Evolutionary conservation across 1,140 invertebrate species (phyloP), one percentile per base, ranked within the genome.

Genomic region (Apis dorsata): DNA sequence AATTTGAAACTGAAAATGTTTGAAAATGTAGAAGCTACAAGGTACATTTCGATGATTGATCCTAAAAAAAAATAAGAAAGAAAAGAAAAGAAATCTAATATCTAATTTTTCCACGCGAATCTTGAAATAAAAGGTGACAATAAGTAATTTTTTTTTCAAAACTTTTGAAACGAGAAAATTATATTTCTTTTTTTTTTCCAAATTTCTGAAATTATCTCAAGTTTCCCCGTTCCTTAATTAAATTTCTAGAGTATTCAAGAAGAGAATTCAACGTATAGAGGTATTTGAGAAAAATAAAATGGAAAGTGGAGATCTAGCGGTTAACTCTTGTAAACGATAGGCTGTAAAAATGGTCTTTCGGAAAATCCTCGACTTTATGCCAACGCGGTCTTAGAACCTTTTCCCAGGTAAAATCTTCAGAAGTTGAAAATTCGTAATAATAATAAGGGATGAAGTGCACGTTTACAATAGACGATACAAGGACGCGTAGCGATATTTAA

Each of bases 391-490:
- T 5, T 44, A 7, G 34, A 60, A 49, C 63, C 49, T 49, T 60
- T 17, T 9, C 17, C 24, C 80, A 66, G 80, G 69, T 86, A 84
- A 78, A 85, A 81, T 74, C 60, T 55, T 8, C 59, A 17, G n/a
- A 2, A 13, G 13, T 28, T 9, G n/a, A 84, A 80, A 84, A 77
- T 86, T 80, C 63, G 71, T 44, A 57, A 0, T 34, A 34, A 34
- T 55, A 70, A 63, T 21, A 75, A 74, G 44, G 73, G 28, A 57
- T 72, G 72, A 86, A 86, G 83, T 86, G 76, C 84, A 59, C 83
- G 63, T 77, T 84, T 86, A 86, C 81, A 73, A 83, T 76, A 53
- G 24, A 8, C n/a, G 21, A 19, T 60, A 24, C 21, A n/a, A 65
- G 28, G 24, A 34, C 24, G 71, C 21, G 5, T 7, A 44, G 28